Percentiles rank a stretch among this genome's conserved stretches.
phyloP scores from a whole-genome alignment of 2,113 vertebrate species.

The Gopherus flavomarginatus region DNA sequence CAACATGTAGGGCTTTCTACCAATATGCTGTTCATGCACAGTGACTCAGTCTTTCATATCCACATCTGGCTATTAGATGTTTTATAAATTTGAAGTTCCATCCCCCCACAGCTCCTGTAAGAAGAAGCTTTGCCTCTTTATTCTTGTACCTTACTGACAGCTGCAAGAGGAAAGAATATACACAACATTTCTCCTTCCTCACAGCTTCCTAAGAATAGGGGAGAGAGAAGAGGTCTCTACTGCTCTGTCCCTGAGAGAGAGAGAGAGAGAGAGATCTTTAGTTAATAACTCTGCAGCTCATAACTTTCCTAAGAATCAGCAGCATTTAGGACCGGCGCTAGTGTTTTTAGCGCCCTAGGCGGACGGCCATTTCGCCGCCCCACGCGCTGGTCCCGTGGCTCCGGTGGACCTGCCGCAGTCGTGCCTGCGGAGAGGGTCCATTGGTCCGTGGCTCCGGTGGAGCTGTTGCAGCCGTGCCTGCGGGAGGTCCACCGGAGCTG shows the following conservation, averaged over 20 bases:
- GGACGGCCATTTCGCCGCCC: too few species aligned
- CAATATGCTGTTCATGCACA: not conserved
- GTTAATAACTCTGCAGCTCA: not conserved
- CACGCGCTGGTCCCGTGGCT: too few species aligned
- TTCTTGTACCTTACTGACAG: not conserved
- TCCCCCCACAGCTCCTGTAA: not conserved
- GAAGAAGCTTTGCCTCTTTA: not conserved
- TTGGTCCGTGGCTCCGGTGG: too few species aligned
- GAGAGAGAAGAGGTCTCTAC: not conserved
- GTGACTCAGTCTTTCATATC: accelerated
- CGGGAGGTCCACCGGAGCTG: too few species aligned
- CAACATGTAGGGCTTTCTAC: not conserved
- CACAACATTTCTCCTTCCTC: not conserved
- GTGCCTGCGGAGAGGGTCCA: too few species aligned
- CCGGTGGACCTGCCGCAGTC: too few species aligned
- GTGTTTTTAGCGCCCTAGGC: too few species aligned
- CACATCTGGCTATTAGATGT: not conserved
- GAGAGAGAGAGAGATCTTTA: not conserved
- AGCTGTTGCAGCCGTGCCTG: too few species aligned
- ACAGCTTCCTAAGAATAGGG: not conserved
- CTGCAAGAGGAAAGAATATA: not conserved
- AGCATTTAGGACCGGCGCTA: not conserved
- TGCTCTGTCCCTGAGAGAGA: not conserved
- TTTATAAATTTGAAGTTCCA: not conserved
- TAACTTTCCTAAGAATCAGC: not conserved